Evolutionary conservation across 2,797 vertebrate species (phyloP), one percentile per base, ranked within the genome.

Genomic region (Phalloptychus januarius): DNA sequence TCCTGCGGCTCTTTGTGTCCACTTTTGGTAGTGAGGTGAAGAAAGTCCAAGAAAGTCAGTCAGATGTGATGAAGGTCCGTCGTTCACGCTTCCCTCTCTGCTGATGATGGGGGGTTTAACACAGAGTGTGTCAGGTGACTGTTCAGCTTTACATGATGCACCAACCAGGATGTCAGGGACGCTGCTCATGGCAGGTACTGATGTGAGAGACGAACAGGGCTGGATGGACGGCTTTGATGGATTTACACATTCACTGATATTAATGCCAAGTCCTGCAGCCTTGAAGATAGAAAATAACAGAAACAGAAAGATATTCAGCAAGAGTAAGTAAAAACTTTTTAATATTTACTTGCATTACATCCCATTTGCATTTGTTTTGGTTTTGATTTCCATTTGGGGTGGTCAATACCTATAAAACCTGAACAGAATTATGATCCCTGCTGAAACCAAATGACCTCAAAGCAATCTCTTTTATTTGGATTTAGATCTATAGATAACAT

Each of bases 81-180:
- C 10, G 0, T n/a, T 81, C 20, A 18, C 7, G 13, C 2, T 7
- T 54, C 61, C 81, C 45, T 87, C 82, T 1, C 33, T 73, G 63
- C 78, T 76, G 81, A 75, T 75, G 76, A 86, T 33, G 0, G 88
- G 89, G 44, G 81, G 74, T 31, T 87, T 91, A 72, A 91, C 87
- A 79, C 87, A 88, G 28, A 89, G 81, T 2, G 79, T 77, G 72
- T 88, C 86, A 1, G 81, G 76, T 0, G 86, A 56, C 42, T 69
- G 87, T 4, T 86, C 79, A 11, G 77, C 36, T 1, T 33, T 82
- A 25, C 79, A 70, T 1, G 79, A 50, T 7, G 87, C 79, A 8
- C 92, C 85, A 0, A 91, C 79, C 72, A 91, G 86, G 38, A 89
- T 71, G 0, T 88, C 36, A 1, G 93, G 87, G 69, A 90, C 75